A percentile compares a stretch with the other conserved stretches of the same genome.
Conservation (phyloP, 2,113 vertebrate genomes). For the Phasianus colchicus region DNA sequence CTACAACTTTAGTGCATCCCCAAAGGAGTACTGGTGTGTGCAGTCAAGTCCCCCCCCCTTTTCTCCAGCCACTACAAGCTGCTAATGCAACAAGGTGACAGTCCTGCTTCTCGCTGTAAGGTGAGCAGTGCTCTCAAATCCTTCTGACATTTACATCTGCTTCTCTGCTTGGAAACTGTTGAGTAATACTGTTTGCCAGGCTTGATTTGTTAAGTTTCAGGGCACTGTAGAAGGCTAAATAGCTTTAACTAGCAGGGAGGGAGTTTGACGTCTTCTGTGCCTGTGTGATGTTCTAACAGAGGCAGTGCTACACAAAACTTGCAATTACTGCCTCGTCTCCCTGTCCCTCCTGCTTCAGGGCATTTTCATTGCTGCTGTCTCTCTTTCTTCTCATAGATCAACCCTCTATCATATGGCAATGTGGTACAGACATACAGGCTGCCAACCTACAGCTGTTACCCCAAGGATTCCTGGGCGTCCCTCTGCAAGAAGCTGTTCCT, state of each 20-base stretch:
- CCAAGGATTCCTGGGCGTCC: conserved; percentile 90
- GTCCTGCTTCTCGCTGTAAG: background rate
- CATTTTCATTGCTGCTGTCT: background rate
- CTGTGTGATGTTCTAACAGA: background rate
- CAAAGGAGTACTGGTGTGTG: too few species aligned
- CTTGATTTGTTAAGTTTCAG: accelerated
- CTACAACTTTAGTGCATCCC: background rate
- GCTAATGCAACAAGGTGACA: background rate
- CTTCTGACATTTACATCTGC: background rate
- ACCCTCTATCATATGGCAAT: conserved; percentile 82
- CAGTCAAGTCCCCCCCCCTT: background rate
- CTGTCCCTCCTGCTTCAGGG: background rate
- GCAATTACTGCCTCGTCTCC: background rate
- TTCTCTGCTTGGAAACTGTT: background rate
- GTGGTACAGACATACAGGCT: conserved; percentile 88
- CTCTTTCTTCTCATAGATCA: conserved; percentile 81
- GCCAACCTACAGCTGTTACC: conserved; percentile 90
- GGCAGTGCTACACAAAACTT: background rate
- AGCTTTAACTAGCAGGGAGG: background rate
- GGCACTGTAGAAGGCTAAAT: background rate
- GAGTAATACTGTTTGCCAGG: background rate
- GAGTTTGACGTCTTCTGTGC: background rate
- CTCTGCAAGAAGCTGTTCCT: conserved; percentile 93
- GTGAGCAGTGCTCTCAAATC: background rate
- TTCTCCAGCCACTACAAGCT: background rate